Percentiles rank a stretch among this genome's conserved stretches.
Conservation (phyloP, 2,888 invertebrate species). For the Lycaena phlaeas region DNA sequence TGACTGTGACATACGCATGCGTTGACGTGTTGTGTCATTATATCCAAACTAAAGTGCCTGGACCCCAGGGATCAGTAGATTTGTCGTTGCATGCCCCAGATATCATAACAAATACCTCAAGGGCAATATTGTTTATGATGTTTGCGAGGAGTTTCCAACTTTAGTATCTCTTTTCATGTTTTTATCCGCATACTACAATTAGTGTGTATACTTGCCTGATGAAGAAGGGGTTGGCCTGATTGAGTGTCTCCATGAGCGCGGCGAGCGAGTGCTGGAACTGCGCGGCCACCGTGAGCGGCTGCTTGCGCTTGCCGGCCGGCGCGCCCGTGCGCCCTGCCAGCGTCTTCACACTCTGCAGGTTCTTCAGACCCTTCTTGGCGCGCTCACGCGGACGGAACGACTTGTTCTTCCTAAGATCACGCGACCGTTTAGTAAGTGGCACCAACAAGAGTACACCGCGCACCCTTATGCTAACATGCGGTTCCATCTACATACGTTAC, state of each 20-base stretch:
- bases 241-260: conserved; percentile 93
- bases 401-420: conserved; percentile 85
- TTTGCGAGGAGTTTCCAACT: too few relatives aligned
- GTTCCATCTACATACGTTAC: too few relatives aligned
- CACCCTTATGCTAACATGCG: conserved; percentile 1
- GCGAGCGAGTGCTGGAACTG: conserved; percentile 96
- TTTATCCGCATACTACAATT: too few relatives aligned
- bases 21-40: too few relatives aligned
- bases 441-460: neutral
- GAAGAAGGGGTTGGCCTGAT: conserved; percentile 78
- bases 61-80: too few relatives aligned
- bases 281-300: conserved; percentile 93
- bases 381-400: conserved; percentile 90
- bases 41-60: too few relatives aligned
- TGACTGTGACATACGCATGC: too few relatives aligned
- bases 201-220: conserved; percentile 46
- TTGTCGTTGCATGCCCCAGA: too few relatives aligned
- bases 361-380: conserved; percentile 89
- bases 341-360: conserved; percentile 93
- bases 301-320: conserved; percentile 80
- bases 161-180: too few relatives aligned
- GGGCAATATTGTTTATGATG: too few relatives aligned
- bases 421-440: neutral
- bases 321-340: conserved; percentile 83
- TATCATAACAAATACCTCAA: too few relatives aligned